Conservation (phyloP, 2,797 vertebrate genomes). For the Caiman crocodilus region DNA sequence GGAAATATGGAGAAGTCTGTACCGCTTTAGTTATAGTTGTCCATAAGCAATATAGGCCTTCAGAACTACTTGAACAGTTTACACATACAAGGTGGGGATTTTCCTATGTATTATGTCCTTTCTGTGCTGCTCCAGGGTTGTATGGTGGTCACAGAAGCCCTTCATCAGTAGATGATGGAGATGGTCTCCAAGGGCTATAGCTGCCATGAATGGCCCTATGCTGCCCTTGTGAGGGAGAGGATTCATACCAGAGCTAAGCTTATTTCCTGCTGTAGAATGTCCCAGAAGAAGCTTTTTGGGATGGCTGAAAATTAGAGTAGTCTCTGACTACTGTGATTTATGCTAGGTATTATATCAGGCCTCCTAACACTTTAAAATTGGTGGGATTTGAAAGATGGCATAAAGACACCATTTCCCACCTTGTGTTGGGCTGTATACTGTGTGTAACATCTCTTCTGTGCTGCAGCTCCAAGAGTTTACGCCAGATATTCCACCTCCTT, state of each 20-base stretch:
- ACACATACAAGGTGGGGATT: fast-evolving
- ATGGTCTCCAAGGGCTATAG: not conserved
- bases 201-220: not conserved
- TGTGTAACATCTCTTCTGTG: not conserved
- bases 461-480: not conserved
- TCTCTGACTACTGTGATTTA: not conserved
- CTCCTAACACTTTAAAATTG: slow-evolving; percentile 4
- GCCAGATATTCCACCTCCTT: too few species aligned
- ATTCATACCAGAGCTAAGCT: not conserved
- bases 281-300: not conserved
- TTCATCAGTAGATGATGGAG: not conserved
- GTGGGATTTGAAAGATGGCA: not conserved
- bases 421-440: not conserved
- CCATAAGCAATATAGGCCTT: too few species aligned
- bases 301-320: not conserved
- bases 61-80: not conserved
- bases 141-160: not conserved
- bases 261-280: not conserved
- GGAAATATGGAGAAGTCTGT: not conserved
- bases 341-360: not conserved
- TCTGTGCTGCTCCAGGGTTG: fast-evolving
- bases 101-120: not conserved
- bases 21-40: not conserved
- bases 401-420: slow-evolving; percentile 8
- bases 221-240: not conserved